Evolutionary conservation across 35 echinoderm and acorn worm species (phyloP), one percentile per base, ranked within the genome.

Genomic region (Apostichopus japonicus): DNA sequence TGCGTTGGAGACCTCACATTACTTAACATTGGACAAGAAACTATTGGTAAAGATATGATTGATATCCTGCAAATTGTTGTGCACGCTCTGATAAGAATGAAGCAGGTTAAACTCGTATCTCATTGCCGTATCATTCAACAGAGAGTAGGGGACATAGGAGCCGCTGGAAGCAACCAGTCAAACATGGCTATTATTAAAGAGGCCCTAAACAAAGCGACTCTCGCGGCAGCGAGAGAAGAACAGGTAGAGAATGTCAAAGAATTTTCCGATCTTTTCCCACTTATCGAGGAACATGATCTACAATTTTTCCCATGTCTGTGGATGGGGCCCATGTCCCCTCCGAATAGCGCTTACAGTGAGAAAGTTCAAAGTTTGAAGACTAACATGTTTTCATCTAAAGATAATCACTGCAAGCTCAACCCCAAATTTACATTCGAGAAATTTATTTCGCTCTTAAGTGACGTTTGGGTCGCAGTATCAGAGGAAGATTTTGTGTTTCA

Each of bases 71-170:
- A 78, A 53, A 91, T 91, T 55, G 89, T 58, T 79, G 89, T 65
- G 5, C 89, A 91, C 23, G 89, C 89, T n/a, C 78, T 91, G 51
- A 91, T 91, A 51, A 91, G 89, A 78, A 91, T 91, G 89, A 78
- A 22, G 14, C 27, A 91, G 19, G 72, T 91, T 13, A 16, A 91
- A 1, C n/a, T 91, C 10, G 8, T 56, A 10, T 78, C 72, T 9
- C 10, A 22, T 55, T 91, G 89, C 17, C 71, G 76, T 7, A 91
- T 91, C 14, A 52, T 91, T 8, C 89, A 91, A 8, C 89, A 91
- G 8, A 77, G 76, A 19, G 89, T 91, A 5, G 27, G 89, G 55
- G 89, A 91, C 22, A 52, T 78, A 23, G 17, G 22, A 16, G 89
- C 89, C 7, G 25, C 89, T 1, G 84, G 21, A 6, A 54, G 23